These are phyloP conservation scores for Rallus limicola DNA, from an alignment of 2,113 vertebrate species.

Conservation along the genomic window DNA sequence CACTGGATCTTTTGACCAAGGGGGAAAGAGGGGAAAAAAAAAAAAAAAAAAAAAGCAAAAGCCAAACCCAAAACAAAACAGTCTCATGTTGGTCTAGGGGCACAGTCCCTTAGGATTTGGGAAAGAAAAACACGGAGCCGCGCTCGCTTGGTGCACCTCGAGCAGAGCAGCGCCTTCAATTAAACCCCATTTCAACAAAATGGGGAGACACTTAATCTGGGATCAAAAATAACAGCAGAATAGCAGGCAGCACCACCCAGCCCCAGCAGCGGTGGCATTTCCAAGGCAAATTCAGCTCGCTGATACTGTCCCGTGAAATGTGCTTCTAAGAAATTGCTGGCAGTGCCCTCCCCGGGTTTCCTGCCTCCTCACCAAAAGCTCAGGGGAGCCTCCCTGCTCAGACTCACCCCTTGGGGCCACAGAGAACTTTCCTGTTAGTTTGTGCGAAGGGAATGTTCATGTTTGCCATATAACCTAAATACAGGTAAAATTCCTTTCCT, in stretches of 20 bases:
- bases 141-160: constrained; percentile 62
- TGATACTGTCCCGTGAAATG: constrained; percentile 21
- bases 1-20: constrained; percentile 77
- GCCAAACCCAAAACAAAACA: constrained; percentile 35
- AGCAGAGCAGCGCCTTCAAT: constrained; percentile 62
- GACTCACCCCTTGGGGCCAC: not conserved
- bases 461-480: not conserved
- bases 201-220: constrained; percentile 54
- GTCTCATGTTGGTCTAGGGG: constrained; percentile 63
- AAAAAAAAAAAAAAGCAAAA: not conserved
- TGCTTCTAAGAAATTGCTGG: constrained; percentile 38
- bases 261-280: not conserved
- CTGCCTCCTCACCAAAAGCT: constrained; percentile 24
- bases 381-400: not conserved
- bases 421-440: not conserved
- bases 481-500: not conserved
- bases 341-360: constrained; percentile 4
- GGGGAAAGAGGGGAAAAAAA: not conserved
- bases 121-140: constrained; percentile 71
- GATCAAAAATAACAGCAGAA: constrained; percentile 8
- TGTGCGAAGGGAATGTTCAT: not conserved
- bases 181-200: constrained; percentile 54
- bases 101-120: constrained; percentile 64
- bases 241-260: constrained; percentile 30
- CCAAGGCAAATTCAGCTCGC: constrained; percentile 57